Percentiles rank a stretch among this genome's conserved stretches.
phyloP scores from a whole-genome alignment of 2,113 vertebrate genomes.

The Chionodraco myersi region DNA sequence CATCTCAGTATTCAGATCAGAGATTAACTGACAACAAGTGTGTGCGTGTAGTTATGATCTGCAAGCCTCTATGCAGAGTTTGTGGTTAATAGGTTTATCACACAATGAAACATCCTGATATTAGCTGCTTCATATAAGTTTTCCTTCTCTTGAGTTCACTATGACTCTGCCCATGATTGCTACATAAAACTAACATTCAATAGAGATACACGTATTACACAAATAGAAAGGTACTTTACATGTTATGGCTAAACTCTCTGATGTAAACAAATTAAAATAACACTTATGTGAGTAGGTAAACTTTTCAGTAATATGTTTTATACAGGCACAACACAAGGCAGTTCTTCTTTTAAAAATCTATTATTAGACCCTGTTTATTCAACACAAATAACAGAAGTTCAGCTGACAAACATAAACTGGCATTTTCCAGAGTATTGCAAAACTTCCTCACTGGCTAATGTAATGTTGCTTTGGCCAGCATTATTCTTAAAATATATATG shows the following conservation, averaged over 20 bases:
- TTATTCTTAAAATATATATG: conserved; percentile 8
- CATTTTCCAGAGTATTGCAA: conserved; percentile 33
- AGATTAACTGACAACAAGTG: too few species aligned
- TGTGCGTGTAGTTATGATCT: conserved; percentile 14
- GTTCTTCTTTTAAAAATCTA: conserved; percentile 44
- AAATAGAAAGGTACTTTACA: neutral
- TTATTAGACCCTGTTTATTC: conserved; percentile 48
- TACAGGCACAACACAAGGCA: neutral
- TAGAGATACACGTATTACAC: too few species aligned
- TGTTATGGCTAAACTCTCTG: neutral
- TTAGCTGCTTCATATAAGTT: neutral
- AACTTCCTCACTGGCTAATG: conserved; percentile 23
- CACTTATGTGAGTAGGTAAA: neutral
- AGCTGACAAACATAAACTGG: conserved; percentile 62
- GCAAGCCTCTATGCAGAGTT: neutral
- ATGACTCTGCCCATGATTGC: neutral
- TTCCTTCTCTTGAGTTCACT: neutral
- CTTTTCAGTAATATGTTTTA: neutral
- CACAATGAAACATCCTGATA: conserved; percentile 7
- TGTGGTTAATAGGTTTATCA: conserved; percentile 37
- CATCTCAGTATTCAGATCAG: too few species aligned
- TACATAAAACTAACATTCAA: neutral
- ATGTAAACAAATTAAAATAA: neutral
- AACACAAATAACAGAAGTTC: conserved; percentile 26
- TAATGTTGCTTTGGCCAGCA: conserved; percentile 41